Base-by-base conservation (phyloP, 2,888 invertebrate genomes). In the Dorcus parallelipipedus region DNA sequence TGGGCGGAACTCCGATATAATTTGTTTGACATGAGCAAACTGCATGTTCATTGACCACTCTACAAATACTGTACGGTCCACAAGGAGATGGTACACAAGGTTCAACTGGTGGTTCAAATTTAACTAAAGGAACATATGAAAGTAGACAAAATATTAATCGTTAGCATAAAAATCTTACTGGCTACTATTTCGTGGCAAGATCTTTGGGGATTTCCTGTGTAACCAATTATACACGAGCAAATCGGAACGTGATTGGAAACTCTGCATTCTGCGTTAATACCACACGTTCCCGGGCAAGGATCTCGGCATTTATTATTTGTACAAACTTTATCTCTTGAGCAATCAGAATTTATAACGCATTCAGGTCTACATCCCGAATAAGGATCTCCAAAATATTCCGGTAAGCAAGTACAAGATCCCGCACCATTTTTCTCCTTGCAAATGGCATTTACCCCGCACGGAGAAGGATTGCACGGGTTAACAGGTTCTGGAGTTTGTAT, bases 341-440 rank as follows among this genome's bases (percentile, higher is more conserved):
- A 95, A 71, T 95, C 93, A 7, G 89, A 86, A 76, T 93, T 93
- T 67, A 90, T 84, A n/a, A 92, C 87, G 76, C 94, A 94, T 82
- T 94, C 93, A 26, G 93, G 93, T 73, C 91, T 83, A 76, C 94
- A 94, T 71, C 90, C 90, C 45, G 88, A 81, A 71, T 93, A 92
- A 2, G 93, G 93, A 80, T 93, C 92, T 52, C 94, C 93, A 70
- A 87, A 89, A 76, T 91, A 93, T 70, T 91, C 91, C 58, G 87
- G 84, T 63, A 91, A 80, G 79, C 93, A 94, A 62, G 85, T 83
- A 76, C 93, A 94, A 61, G 93, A 90, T 49, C 92, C 93, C 56
- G 88, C 88, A 67, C 89, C 90, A 71, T 89, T 86, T 70, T 86
- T 83, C 79, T 91, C 90, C 77, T 86, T 89, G 78, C 95, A 95